Evolutionary conservation across 2,888 invertebrate species (phyloP).

Genomic region (Pterostichus niger): DNA sequence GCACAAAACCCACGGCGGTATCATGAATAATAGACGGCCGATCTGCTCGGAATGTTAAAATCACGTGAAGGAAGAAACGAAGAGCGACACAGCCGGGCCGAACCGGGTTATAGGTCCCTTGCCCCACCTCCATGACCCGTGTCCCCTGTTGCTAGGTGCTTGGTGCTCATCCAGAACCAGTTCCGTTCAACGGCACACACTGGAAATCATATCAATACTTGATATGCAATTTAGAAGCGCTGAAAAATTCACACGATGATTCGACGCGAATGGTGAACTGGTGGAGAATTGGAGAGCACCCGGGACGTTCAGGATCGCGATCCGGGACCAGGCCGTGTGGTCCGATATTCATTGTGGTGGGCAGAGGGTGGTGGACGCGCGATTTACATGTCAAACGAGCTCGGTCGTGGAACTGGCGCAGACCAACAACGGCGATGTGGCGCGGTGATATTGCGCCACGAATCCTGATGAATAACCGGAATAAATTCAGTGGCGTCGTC

Average conservation of each 20-base stretch:
- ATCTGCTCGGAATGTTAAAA: conserved; percentile 72
- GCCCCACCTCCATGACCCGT: conserved; percentile 47
- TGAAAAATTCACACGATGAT: conserved; percentile 73
- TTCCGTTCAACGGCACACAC: conserved; percentile 70
- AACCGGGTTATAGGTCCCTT: conserved; percentile 45
- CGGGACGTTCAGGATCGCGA: neutral
- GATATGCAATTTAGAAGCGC: conserved; percentile 74
- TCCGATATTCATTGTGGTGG: conserved; percentile 2
- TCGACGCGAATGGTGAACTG: conserved; percentile 42
- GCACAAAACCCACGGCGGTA: conserved; percentile 62
- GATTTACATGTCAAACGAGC: conserved; percentile 60
- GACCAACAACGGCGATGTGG: conserved; percentile 37
- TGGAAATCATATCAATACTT: conserved; percentile 74
- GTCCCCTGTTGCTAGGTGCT: conserved; percentile 50
- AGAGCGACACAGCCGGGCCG: conserved; percentile 48
- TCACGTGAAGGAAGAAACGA: conserved; percentile 67
- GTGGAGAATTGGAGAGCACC: neutral
- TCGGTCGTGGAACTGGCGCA: neutral
- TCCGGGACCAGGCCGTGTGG: neutral
- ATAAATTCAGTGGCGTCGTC: conserved; percentile 58
- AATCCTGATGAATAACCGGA: conserved; percentile 61
- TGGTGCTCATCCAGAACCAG: conserved; percentile 67
- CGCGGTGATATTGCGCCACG: conserved; percentile 57
- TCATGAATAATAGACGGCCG: conserved; percentile 67
- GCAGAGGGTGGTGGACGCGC: conserved; percentile 15